Evolutionary conservation across 2,797 vertebrate species (phyloP).

Genomic region (Distichodus sexfasciatus): DNA sequence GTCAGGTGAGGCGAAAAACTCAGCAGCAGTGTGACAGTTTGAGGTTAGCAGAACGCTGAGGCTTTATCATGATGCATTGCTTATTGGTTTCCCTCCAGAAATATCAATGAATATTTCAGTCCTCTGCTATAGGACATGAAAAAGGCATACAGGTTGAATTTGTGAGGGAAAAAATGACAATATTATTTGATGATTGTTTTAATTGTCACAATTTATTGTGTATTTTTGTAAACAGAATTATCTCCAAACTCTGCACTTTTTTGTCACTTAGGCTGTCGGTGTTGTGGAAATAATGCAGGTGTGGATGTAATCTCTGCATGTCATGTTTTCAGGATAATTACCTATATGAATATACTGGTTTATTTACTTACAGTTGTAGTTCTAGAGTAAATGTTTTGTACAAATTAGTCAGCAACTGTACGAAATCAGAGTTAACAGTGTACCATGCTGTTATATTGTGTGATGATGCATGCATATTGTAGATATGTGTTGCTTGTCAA

Average conservation of each 20-base stretch:
- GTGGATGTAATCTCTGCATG: constrained; percentile 59
- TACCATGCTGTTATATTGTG: constrained; percentile 71
- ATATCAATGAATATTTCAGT: background rate
- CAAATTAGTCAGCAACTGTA: constrained; percentile 81
- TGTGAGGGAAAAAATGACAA: too few species aligned
- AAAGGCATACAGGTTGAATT: background rate
- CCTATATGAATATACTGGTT: constrained; percentile 63
- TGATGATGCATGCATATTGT: constrained; percentile 89
- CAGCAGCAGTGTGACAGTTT: background rate
- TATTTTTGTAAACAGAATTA: constrained; percentile 54
- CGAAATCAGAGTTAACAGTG: constrained; percentile 58
- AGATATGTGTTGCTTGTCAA: constrained; percentile 81
- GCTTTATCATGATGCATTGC: constrained; percentile 1
- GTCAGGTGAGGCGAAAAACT: constrained; percentile 5
- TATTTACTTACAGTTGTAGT: constrained; percentile 72
- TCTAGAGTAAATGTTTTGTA: constrained; percentile 84
- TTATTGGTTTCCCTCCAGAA: background rate
- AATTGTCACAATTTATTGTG: constrained; percentile 40
- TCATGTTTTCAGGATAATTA: constrained; percentile 63
- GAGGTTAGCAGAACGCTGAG: background rate
- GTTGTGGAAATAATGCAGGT: constrained; percentile 56
- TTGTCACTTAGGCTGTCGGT: constrained; percentile 49
- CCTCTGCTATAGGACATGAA: background rate
- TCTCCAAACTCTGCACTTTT: constrained; percentile 47
- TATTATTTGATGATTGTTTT: constrained; percentile 44